Evolutionary conservation across 2,888 invertebrate species (phyloP), one percentile per base, ranked within the genome.

Genomic region (Eremobia ochroleuca): DNA sequence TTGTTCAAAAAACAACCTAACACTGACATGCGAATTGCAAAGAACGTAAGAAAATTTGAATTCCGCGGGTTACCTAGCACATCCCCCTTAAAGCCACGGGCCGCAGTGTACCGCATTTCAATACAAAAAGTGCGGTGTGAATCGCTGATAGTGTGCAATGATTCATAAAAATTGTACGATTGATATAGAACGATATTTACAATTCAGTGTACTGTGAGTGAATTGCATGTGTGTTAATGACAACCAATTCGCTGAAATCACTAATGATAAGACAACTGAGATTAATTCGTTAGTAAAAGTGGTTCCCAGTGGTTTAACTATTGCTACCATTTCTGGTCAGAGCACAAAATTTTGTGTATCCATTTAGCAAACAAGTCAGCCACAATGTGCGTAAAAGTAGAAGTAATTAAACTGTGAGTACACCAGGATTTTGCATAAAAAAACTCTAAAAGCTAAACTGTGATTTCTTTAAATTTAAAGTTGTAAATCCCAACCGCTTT

Each of bases 401-500:
- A 58, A 31, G 25, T 49, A 37, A 55, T 43, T 21, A 8, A 34
- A 65, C 37, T 9, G 25, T 31, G 46, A 62, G 25, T 43, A 4
- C 21, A 11, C n/a, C n/a, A 3, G n/a, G 18, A 31, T 59, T 77
- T 59, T 1, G 59, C 11, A 34, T 4, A 18, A 59, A 52, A 40
- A 62, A 77, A 18, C n/a, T 43, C 55, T 58, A 55, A 31, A 55
- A 69, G 52, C 62, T 79, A 28, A 67, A 67, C 25, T 11, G 25
- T 25, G 67, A 77, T 77, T 77, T 68, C 46, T 34, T 76, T 58
- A 28, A 74, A 76, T 76, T 58, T 62, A 55, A 69, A 46, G 43
- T 69, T 69, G 55, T 64, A 64, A 79, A 78, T 80, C 58, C 25
- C 40, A 25, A 80, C 13, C 49, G 25, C 18, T 40, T 49, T 73